These are phyloP conservation scores for Calephelis virginiensis DNA, from an alignment of 1,140 invertebrate genomes.

Conservation along the genomic window DNA sequence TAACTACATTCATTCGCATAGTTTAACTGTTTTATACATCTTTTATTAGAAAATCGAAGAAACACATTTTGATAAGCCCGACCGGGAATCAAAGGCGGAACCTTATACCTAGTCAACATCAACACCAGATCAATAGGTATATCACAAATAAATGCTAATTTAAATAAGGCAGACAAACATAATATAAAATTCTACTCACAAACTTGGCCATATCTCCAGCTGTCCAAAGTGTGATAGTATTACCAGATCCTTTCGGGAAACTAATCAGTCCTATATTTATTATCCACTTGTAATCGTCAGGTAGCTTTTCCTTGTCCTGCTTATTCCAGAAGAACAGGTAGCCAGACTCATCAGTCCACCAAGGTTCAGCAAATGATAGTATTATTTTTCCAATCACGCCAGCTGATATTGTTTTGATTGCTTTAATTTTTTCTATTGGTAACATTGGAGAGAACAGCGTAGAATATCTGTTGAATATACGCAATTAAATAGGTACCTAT, in stretches of 20 bases:
- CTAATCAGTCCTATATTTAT: not conserved
- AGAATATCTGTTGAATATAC: conserved; percentile 31
- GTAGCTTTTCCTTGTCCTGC: conserved; percentile 21
- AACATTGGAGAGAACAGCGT: conserved; percentile 37
- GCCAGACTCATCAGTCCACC: conserved; percentile 24
- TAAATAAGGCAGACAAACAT: too few relatives aligned
- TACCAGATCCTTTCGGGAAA: not conserved
- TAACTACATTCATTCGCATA: too few relatives aligned
- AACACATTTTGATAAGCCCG: too few relatives aligned
- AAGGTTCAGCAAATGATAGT: conserved; percentile 30
- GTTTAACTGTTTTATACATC: too few relatives aligned
- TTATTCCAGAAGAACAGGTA: conserved; percentile 33
- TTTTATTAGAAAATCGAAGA: too few relatives aligned
- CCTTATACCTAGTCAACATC: too few relatives aligned
- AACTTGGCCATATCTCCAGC: not conserved
- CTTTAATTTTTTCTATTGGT: conserved; percentile 32
- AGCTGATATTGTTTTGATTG: conserved; percentile 36
- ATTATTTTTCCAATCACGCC: conserved; percentile 45
- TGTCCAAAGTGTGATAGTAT: conserved; percentile 5
- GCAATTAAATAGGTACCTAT: too few relatives aligned
- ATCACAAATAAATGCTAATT: too few relatives aligned
- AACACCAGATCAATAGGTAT: too few relatives aligned
- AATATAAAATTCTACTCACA: not conserved
- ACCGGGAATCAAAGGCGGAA: too few relatives aligned
- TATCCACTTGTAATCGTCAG: not conserved